phyloP scores from a whole-genome alignment of 2,888 invertebrate species.

The Therioaphis trifolii region DNA sequence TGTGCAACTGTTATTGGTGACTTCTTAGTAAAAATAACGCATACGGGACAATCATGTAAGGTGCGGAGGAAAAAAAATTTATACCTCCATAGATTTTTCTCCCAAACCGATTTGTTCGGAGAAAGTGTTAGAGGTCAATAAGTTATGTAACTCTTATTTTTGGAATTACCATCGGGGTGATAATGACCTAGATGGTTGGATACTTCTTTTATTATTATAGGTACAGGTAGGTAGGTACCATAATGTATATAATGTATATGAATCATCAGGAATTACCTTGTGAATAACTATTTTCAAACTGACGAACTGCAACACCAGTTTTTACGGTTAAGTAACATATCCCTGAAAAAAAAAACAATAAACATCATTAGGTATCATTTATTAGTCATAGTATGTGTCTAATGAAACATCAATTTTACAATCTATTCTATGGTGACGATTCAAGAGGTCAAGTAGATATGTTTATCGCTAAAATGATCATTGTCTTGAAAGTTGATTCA shows the following conservation, averaged over 20 bases:
- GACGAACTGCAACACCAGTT: conserved; percentile 35
- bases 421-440: no score
- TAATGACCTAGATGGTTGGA: conserved; percentile 40
- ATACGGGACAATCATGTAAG: conserved; percentile 9
- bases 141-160: conserved; percentile 38
- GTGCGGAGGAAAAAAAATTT: conserved; percentile 14
- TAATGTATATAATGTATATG: conserved; percentile 11
- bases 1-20: conserved; percentile 39
- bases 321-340: conserved; percentile 55
- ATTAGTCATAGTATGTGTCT: no score
- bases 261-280: conserved; percentile 57
- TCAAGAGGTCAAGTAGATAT: no score
- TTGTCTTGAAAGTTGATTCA: no score
- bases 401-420: no score
- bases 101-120: conserved; percentile 11
- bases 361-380: not conserved
- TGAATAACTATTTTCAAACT: conserved; percentile 35
- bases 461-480: no score
- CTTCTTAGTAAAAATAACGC: conserved; percentile 17
- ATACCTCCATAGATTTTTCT: conserved; percentile 7
- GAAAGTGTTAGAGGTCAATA: conserved; percentile 53
- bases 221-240: not conserved
- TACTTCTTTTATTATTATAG: not conserved
- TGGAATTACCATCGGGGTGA: conserved; percentile 31
- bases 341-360: conserved; percentile 29